Percentiles rank a stretch among this genome's conserved stretches.
Evolutionary conservation across 2,797 vertebrate genomes (phyloP).

Genomic region (Bradypodion pumilum): DNA sequence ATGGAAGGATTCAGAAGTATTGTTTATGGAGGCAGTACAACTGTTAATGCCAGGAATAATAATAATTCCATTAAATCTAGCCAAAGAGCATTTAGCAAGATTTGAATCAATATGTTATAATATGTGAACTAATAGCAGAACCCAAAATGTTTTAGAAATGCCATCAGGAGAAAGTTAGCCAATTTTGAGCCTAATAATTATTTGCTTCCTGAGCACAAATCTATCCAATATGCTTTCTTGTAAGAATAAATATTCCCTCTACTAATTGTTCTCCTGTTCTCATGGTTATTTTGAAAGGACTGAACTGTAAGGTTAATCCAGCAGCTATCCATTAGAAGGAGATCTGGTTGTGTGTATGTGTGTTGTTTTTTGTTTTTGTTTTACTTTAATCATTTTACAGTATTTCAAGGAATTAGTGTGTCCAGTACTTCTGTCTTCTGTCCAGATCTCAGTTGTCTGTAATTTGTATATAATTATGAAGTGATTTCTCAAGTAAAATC

Average conservation of each 20-base stretch:
- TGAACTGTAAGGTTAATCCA: conserved; percentile 61
- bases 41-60: conserved; percentile 72
- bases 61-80: conserved; percentile 71
- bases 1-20: conserved; percentile 60
- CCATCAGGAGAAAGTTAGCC: conserved; percentile 67
- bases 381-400: conserved; percentile 69
- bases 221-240: conserved; percentile 70
- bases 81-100: conserved; percentile 72
- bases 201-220: conserved; percentile 74
- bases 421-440: conserved; percentile 67
- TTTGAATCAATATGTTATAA: conserved; percentile 73
- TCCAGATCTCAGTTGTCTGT: conserved; percentile 66
- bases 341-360: conserved; percentile 49
- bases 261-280: conserved; percentile 73
- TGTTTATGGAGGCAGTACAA: conserved; percentile 67
- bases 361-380: no score
- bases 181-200: conserved; percentile 75
- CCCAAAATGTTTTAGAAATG: conserved; percentile 74
- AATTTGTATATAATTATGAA: conserved; percentile 67
- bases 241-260: conserved; percentile 75
- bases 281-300: conserved; percentile 69
- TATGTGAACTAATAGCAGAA: conserved; percentile 71
- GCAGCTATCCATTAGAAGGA: conserved; percentile 65
- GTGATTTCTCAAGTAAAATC: conserved; percentile 63
- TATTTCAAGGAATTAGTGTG: conserved; percentile 67